phyloP scores from a whole-genome alignment of 2,113 vertebrate genomes.

The Carettochelys insculpta region DNA sequence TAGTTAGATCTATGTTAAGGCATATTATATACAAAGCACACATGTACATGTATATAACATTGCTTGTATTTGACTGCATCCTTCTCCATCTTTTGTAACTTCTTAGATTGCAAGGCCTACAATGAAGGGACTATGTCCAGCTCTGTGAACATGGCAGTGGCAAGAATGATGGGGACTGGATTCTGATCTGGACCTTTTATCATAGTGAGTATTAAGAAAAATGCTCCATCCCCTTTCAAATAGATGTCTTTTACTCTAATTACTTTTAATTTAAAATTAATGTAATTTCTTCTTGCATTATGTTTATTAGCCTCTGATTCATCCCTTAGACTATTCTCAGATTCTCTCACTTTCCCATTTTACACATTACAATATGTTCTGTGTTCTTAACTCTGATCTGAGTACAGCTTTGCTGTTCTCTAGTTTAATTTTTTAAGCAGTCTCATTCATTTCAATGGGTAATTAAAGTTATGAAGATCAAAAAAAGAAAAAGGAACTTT shows the following conservation, averaged over 20 bases:
- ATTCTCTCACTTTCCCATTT: accelerated
- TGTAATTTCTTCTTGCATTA: not conserved
- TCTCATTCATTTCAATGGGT: not conserved
- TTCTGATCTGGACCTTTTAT: not conserved
- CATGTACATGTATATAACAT: not conserved
- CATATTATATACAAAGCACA: too few species aligned
- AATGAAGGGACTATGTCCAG: not conserved
- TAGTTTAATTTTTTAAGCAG: not conserved
- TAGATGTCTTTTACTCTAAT: not conserved
- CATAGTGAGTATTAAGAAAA: not conserved
- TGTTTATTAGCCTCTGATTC: not conserved
- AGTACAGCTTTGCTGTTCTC: not conserved
- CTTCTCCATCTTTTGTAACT: not conserved
- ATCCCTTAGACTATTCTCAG: not conserved
- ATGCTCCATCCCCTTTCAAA: not conserved
- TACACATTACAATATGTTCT: not conserved
- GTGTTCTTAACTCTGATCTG: not conserved
- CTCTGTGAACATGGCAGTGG: not conserved
- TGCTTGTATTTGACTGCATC: not conserved
- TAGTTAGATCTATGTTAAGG: not conserved
- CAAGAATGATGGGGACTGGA: not conserved
- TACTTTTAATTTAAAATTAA: not conserved
- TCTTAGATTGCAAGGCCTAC: not conserved
- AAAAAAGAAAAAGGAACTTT: not conserved
- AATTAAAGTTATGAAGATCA: not conserved